Base-by-base conservation (phyloP, 2,113 vertebrate genomes). In the Ammodramus savannarum region DNA sequence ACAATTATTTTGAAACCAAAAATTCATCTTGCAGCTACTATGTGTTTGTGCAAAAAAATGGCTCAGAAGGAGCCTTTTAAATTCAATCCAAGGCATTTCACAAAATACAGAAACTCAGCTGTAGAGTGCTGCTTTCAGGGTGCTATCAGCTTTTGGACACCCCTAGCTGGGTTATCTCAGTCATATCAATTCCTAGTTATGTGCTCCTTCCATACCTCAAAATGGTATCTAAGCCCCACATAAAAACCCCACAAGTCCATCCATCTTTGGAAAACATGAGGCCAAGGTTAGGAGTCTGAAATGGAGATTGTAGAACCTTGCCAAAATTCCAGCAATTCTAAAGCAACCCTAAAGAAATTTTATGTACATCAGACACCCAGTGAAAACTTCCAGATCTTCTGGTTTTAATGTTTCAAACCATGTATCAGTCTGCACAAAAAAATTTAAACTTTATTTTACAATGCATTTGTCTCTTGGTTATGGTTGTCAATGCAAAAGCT, bases 11-110 rank as follows among this genome's bases (percentile, higher is more conserved):
- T 77, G 62, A 78, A 80, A 74, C 27, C 55, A 57, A 78, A 75
- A 76, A 41, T 46, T 75, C 75, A 21, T 82, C 80, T 97, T 97
- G 75, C 85, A 97, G 95, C 80, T 92, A 79, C 95, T 91, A 61
- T 71, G 91, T 96, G 57, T 96, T 96, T 89, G 91, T 94, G 89
- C 90, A 65, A 97, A 81, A 65, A 97, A 25, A 36, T 11, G 19
- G 11, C 58, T 92, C 59, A 51, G 43, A 82, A 74, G 13, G 9
- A 81, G 10, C 18, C 17, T 86, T 84, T 90, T 68, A 61, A 20
- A 68, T 89, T 65, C 25, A 75, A 2, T 31, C 18, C n/a, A 69
- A 39, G 32, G 6, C 11, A 79, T 76, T 89, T 90, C 59, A 66
- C 22, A 49, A 81, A 74, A 71, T 29, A 44, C 32, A 73, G 59